phyloP scores from a whole-genome alignment of 2,888 invertebrate genomes.

The Nudaria mundana region DNA sequence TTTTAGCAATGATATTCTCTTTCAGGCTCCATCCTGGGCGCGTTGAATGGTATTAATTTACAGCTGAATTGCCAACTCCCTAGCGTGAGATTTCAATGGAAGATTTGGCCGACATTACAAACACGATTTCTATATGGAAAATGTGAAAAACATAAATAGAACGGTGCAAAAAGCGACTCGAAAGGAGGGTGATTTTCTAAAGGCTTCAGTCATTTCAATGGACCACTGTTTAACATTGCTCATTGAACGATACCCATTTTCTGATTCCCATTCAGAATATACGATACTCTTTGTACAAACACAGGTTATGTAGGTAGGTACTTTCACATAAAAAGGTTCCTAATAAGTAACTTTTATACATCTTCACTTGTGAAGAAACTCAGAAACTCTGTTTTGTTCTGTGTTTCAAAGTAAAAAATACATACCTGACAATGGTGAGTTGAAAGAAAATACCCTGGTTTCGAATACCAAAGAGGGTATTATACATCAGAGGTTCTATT shows the following conservation, averaged over 20 bases:
- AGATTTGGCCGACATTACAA: slow-evolving; percentile 59
- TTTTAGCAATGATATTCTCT: no score
- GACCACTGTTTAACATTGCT: slow-evolving; percentile 74
- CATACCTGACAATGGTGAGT: slow-evolving; percentile 29
- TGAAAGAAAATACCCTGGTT: slow-evolving; percentile 18
- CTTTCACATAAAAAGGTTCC: slow-evolving; percentile 36
- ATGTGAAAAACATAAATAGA: slow-evolving; percentile 73
- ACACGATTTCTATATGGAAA: slow-evolving; percentile 70
- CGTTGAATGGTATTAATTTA: slow-evolving; percentile 72
- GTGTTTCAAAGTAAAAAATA: slow-evolving; percentile 33
- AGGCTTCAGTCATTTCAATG: slow-evolving; percentile 72
- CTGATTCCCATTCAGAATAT: slow-evolving; percentile 65
- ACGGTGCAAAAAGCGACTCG: slow-evolving; percentile 64
- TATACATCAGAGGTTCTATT: slow-evolving; percentile 8
- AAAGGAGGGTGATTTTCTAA: slow-evolving; percentile 76
- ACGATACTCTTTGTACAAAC: slow-evolving; percentile 44
- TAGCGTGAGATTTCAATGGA: slow-evolving; percentile 64
- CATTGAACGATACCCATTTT: slow-evolving; percentile 68
- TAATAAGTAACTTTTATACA: slow-evolving; percentile 45
- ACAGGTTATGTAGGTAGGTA: slow-evolving; percentile 23
- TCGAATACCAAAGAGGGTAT: slow-evolving; percentile 14
- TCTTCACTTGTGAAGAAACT: slow-evolving; percentile 42
- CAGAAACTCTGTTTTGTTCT: slow-evolving; percentile 42
- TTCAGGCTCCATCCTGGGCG: slow-evolving; percentile 39
- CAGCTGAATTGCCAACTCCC: slow-evolving; percentile 61